Evolutionary conservation across 2,113 vertebrate species (phyloP).

Genomic region (Spheniscus mendiculus): DNA sequence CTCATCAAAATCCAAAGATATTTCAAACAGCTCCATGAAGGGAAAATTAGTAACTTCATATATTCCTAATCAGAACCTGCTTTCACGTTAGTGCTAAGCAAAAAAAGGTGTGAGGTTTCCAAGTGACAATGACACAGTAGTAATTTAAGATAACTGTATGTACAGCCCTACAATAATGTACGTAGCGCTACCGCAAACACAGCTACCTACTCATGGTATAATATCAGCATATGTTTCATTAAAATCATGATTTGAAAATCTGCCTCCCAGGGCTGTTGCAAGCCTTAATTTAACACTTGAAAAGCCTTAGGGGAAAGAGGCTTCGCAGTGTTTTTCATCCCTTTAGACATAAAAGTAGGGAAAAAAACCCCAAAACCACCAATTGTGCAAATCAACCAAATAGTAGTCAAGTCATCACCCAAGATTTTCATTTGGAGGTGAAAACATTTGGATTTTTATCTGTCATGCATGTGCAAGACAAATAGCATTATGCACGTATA

Average conservation of each 20-base stretch:
- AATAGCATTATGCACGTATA: neutral
- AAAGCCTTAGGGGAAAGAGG: neutral
- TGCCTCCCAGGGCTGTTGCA: neutral
- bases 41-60: neutral
- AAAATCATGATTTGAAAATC: neutral
- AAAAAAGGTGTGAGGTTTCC: neutral
- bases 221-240: neutral
- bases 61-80: neutral
- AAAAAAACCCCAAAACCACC: accelerated
- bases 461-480: neutral
- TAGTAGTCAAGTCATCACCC: neutral
- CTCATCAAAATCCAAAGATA: neutral
- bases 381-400: neutral
- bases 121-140: neutral
- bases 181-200: accelerated
- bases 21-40: neutral
- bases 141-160: neutral
- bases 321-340: neutral
- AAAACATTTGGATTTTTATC: neutral
- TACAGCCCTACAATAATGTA: neutral
- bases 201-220: neutral
- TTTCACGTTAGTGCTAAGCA: neutral
- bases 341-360: neutral
- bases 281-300: neutral
- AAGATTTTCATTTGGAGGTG: neutral